phyloP scores from a whole-genome alignment of 2,888 invertebrate species.

The Willowsia nigromaculata region DNA sequence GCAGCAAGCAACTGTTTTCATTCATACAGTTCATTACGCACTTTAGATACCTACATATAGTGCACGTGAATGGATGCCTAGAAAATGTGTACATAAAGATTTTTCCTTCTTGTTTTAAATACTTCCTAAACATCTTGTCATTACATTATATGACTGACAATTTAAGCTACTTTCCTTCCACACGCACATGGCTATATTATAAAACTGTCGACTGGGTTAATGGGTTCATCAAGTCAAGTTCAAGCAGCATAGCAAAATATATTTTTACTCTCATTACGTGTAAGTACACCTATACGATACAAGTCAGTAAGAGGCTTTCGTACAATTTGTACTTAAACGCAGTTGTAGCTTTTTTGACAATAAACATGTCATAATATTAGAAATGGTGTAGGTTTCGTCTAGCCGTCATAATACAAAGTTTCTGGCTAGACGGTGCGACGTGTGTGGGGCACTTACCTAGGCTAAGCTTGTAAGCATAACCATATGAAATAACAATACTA shows the following conservation, averaged over 20 bases:
- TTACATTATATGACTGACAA: neutral
- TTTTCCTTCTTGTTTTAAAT: neutral
- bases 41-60: no score
- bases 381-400: slow-evolving; percentile 29
- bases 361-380: slow-evolving; percentile 59
- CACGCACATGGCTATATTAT: neutral
- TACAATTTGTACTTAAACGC: neutral
- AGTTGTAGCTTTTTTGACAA: slow-evolving; percentile 10
- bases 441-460: slow-evolving; percentile 46
- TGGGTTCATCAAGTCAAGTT: slow-evolving; percentile 47
- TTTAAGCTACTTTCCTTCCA: neutral
- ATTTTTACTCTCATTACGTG: neutral
- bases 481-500: slow-evolving; percentile 69
- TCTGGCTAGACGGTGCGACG: neutral
- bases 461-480: slow-evolving; percentile 1
- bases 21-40: neutral
- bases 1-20: neutral
- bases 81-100: no score
- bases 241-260: neutral
- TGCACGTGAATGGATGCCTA: no score
- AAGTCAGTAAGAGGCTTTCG: neutral
- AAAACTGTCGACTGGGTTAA: slow-evolving; percentile 21
- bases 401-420: neutral
- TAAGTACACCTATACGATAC: neutral
- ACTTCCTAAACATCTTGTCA: neutral